Evolutionary conservation across 2,113 vertebrate species (phyloP).

Genomic region (Leiothrix lutea): DNA sequence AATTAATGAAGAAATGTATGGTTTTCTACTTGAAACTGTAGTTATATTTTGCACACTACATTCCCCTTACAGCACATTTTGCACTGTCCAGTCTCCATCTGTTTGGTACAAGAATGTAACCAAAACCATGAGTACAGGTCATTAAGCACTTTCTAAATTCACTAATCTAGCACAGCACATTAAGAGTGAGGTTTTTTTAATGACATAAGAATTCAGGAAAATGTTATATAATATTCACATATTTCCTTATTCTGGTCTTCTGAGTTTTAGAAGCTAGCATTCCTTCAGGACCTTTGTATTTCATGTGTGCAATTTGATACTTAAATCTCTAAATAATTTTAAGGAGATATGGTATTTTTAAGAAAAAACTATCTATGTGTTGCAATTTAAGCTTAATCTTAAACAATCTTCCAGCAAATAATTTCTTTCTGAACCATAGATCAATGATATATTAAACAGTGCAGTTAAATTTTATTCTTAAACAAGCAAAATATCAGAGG

Average conservation of each 20-base stretch:
- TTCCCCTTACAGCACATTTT: background rate
- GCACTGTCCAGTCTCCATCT: background rate
- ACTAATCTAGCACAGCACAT: background rate
- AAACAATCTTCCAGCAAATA: background rate
- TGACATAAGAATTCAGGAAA: background rate
- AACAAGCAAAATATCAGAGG: constrained; percentile 4
- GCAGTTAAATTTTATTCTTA: constrained; percentile 8
- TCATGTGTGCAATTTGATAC: background rate
- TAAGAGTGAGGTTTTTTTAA: background rate
- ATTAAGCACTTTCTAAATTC: background rate
- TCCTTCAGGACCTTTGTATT: background rate
- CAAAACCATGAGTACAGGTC: background rate
- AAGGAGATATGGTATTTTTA: background rate
- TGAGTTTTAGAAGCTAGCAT: background rate
- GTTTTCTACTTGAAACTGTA: background rate
- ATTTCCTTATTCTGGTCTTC: background rate
- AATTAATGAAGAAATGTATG: background rate
- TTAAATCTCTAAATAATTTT: background rate
- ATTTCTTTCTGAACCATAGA: background rate
- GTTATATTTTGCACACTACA: background rate
- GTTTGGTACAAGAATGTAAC: background rate
- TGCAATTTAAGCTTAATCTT: background rate
- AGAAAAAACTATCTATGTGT: background rate
- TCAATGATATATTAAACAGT: background rate
- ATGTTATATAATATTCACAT: background rate